Conservation (phyloP, 2,113 vertebrate species). For the Prunella himalayana region DNA sequence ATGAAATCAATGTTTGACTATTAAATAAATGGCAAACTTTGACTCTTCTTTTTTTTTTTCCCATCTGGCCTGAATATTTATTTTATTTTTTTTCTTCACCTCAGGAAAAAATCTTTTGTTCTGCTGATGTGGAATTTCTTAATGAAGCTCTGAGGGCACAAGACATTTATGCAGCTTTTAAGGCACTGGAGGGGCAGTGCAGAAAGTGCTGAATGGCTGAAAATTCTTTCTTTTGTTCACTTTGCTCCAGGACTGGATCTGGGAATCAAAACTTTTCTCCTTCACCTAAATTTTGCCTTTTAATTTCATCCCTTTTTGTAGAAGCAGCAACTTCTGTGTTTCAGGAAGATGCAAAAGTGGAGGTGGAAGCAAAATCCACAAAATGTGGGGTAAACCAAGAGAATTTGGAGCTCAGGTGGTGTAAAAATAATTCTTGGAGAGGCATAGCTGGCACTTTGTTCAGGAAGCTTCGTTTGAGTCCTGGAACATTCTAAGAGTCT, state of each 20-base stretch:
- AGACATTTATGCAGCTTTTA: neutral
- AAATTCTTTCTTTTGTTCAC: neutral
- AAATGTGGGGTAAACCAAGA: neutral
- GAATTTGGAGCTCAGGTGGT: neutral
- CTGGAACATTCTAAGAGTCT: neutral
- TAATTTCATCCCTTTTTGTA: neutral
- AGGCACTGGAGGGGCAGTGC: neutral
- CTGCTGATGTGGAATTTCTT: conserved; percentile 28
- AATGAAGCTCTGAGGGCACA: neutral
- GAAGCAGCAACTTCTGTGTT: neutral
- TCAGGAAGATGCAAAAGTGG: neutral
- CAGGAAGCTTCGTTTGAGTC: neutral
- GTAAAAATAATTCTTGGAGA: neutral
- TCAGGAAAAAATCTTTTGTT: neutral
- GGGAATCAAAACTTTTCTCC: neutral
- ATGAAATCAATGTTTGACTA: neutral
- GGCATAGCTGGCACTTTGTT: neutral
- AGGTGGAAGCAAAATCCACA: neutral
- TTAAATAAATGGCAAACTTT: neutral
- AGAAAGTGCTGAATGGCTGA: neutral
- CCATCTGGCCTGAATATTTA: neutral
- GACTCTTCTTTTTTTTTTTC: accelerated
- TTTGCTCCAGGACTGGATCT: neutral
- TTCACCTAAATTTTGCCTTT: neutral
- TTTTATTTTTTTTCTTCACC: neutral